Conservation (phyloP, 92 coral and sea anemone genomes). For the Phenganax subtilis region DNA sequence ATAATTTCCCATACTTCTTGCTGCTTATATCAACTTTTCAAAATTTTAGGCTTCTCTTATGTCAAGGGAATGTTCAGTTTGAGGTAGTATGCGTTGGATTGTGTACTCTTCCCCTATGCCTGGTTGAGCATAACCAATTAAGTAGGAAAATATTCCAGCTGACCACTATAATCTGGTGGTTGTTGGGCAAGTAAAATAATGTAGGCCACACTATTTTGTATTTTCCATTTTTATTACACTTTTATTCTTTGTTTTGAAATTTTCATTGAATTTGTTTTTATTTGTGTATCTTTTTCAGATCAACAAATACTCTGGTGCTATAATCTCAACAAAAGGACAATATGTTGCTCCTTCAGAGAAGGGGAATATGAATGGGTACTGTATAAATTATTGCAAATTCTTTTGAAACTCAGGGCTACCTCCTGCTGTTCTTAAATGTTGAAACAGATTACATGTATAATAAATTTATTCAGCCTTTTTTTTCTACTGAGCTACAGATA, state of each 20-base stretch:
- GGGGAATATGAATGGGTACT: constrained; percentile 53
- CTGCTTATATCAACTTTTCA: neutral
- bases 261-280: neutral
- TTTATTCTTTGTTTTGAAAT: neutral
- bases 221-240: neutral
- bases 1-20: neutral
- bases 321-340: constrained; percentile 85
- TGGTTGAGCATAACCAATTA: neutral
- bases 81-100: constrained; percentile 56
- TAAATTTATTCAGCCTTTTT: no score
- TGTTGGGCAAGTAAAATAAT: no score
- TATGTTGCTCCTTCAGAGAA: constrained; percentile 81
- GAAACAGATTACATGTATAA: no score
- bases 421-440: no score
- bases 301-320: constrained; percentile 87
- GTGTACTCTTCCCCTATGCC: no score
- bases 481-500: no score
- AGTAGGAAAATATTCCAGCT: no score
- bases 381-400: neutral
- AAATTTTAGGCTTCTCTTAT: constrained; percentile 59
- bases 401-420: no score
- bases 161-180: no score
- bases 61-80: constrained; percentile 86
- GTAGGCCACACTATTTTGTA: neutral
- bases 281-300: constrained; percentile 41